Conservation (phyloP, 2,113 vertebrate species). For the Cyprinodon tularosa region DNA sequence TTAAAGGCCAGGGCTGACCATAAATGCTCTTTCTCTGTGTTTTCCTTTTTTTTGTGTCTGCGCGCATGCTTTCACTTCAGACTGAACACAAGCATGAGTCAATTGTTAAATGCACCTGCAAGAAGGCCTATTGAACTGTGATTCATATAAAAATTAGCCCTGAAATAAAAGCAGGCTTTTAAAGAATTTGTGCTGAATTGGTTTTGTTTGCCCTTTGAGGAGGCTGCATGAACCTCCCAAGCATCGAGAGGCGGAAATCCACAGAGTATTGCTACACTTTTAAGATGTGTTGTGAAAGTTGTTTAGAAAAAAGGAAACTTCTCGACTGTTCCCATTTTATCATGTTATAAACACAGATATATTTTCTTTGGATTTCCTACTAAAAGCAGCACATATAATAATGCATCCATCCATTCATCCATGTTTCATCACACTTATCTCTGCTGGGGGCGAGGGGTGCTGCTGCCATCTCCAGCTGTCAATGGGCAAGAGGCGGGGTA, state of each 20-base stretch:
- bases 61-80: conserved; percentile 32
- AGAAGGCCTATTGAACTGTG: conserved; percentile 9
- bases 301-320: not conserved
- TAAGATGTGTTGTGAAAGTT: not conserved
- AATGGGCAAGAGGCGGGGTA: no score
- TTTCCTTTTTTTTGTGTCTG: conserved; percentile 35
- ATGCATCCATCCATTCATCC: no score
- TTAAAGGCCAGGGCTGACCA: conserved; percentile 64
- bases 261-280: not conserved
- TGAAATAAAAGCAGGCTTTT: conserved; percentile 55
- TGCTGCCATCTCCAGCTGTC: no score
- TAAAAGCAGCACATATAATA: not conserved
- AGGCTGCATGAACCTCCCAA: not conserved
- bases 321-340: not conserved
- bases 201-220: conserved; percentile 13
- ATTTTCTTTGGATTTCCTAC: not conserved
- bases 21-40: conserved; percentile 47
- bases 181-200: conserved; percentile 18
- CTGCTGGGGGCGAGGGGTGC: no score
- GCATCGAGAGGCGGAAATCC: not conserved
- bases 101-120: conserved; percentile 67
- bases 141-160: conserved; percentile 25
- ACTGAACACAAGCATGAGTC: conserved; percentile 47
- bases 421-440: no score
- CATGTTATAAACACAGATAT: not conserved